These are phyloP conservation scores for Hyposoter didymator DNA, from an alignment of 2,888 invertebrate species.

Conservation along the genomic window DNA sequence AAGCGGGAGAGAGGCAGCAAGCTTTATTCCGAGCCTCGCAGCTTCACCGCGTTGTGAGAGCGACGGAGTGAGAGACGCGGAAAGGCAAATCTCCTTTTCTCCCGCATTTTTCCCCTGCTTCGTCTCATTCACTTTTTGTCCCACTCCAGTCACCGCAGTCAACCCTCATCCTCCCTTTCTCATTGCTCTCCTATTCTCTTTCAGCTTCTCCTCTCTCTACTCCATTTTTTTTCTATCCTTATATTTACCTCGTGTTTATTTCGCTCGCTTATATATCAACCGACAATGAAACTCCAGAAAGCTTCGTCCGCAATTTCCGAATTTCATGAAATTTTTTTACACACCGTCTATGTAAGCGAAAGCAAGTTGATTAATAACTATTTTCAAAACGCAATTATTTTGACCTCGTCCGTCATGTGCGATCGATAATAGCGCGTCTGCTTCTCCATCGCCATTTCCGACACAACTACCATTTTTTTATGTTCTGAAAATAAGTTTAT, in stretches of 20 bases:
- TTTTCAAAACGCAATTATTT: not conserved
- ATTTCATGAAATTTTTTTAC: not conserved
- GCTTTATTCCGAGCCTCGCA: slow-evolving; percentile 62
- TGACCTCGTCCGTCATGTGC: not conserved
- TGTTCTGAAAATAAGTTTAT: no score
- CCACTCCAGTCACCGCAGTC: slow-evolving; percentile 65
- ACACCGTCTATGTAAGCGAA: not conserved
- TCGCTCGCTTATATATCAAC: slow-evolving; percentile 58
- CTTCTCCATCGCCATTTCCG: not conserved
- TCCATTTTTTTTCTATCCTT: slow-evolving; percentile 53
- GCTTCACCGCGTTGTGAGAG: slow-evolving; percentile 38
- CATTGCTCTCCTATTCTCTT: slow-evolving; percentile 47
- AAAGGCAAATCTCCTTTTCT: slow-evolving; percentile 43
- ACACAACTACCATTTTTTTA: no score
- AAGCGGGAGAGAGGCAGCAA: slow-evolving; percentile 42
- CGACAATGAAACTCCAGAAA: not conserved
- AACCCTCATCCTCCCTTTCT: slow-evolving; percentile 57
- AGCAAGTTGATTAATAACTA: not conserved
- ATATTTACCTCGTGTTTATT: slow-evolving; percentile 65
- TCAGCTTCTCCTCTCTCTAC: slow-evolving; percentile 34
- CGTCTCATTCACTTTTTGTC: slow-evolving; percentile 66
- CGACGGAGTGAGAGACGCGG: slow-evolving; percentile 18
- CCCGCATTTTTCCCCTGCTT: slow-evolving; percentile 54
- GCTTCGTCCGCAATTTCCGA: not conserved
- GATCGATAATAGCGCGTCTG: not conserved